Conservation (phyloP, 2,797 vertebrate genomes). For the Zonotrichia albicollis region DNA sequence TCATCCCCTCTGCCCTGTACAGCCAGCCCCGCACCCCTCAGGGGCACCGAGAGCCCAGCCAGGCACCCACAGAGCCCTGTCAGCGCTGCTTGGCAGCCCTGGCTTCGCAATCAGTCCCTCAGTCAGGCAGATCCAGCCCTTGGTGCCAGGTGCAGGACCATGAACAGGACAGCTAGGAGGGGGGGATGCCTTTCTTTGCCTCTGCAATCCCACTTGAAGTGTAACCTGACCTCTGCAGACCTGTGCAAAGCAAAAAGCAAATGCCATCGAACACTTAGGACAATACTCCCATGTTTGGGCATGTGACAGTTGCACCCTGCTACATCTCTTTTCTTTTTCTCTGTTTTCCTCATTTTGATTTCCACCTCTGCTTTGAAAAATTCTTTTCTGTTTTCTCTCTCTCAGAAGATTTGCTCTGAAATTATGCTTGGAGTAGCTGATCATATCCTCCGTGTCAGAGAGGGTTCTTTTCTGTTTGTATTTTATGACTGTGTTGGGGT, state of each 20-base stretch:
- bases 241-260: conserved; percentile 32
- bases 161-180: neutral
- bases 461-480: conserved; percentile 82
- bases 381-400: conserved; percentile 71
- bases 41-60: neutral
- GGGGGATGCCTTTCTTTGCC: neutral
- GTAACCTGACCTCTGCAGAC: conserved; percentile 24
- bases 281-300: neutral
- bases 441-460: conserved; percentile 87
- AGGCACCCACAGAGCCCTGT: neutral
- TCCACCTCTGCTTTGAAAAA: conserved; percentile 23
- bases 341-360: neutral
- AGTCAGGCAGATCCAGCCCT: neutral
- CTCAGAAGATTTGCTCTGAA: conserved; percentile 84
- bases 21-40: fast-evolving
- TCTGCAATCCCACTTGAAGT: conserved; percentile 38
- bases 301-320: conserved; percentile 30
- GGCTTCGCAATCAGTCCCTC: neutral
- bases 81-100: fast-evolving
- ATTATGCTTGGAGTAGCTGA: conserved; percentile 82
- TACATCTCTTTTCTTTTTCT: conserved; percentile 26
- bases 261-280: conserved; percentile 3
- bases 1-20: neutral
- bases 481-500: conserved; percentile 87
- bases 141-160: neutral